A percentile compares a stretch with the other conserved stretches of the same genome.
phyloP scores from a whole-genome alignment of 2,888 invertebrate genomes.

The Choristoneura rosaceana region DNA sequence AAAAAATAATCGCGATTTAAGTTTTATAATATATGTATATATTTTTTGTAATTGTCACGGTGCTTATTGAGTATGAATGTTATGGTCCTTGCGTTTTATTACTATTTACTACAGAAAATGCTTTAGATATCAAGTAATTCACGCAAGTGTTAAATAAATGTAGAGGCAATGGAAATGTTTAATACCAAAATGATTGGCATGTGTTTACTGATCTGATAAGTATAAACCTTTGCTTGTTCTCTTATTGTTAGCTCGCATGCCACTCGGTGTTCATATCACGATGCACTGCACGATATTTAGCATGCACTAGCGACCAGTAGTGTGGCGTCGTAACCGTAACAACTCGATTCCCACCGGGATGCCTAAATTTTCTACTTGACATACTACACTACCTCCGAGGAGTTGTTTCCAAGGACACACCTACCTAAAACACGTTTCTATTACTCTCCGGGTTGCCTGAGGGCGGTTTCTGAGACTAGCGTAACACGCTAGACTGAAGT shows the following conservation, averaged over 20 bases:
- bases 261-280: constrained; percentile 34
- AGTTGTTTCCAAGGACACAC: too few relatives aligned
- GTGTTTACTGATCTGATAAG: constrained; percentile 15
- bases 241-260: constrained; percentile 31
- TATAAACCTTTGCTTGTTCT: constrained; percentile 29
- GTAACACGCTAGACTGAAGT: too few relatives aligned
- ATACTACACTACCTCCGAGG: too few relatives aligned
- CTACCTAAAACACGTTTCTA: too few relatives aligned
- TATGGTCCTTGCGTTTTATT: neutral
- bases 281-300: constrained; percentile 20
- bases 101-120: neutral
- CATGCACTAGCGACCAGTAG: constrained; percentile 7
- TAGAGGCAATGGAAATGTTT: neutral
- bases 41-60: neutral
- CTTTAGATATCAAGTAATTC: neutral
- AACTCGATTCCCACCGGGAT: too few relatives aligned
- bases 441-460: too few relatives aligned
- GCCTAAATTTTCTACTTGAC: too few relatives aligned
- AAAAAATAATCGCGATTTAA: too few relatives aligned
- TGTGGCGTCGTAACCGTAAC: too few relatives aligned
- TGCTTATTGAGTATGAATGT: too few relatives aligned
- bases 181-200: neutral
- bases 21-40: neutral
- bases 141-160: neutral
- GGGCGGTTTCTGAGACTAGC: too few relatives aligned